Percentiles rank a stretch among this genome's conserved stretches.
Conservation (phyloP, 2,888 invertebrate species). For the Hypena proboscidalis region DNA sequence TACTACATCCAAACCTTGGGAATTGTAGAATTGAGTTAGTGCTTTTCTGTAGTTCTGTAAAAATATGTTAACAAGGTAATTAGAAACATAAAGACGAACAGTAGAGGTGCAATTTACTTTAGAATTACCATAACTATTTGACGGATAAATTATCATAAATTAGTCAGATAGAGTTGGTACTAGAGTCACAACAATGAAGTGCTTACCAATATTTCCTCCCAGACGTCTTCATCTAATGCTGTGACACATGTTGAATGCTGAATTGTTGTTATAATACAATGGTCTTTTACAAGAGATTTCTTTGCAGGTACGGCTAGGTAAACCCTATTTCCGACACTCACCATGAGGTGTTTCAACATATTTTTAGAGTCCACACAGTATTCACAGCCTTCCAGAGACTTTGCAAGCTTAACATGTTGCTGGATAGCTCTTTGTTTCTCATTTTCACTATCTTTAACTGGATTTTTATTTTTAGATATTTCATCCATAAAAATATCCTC, state of each 20-base stretch:
- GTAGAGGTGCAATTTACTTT: no score
- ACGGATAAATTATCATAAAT: no score
- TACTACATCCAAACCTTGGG: slow-evolving; percentile 91
- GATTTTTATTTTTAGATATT: slow-evolving; percentile 88
- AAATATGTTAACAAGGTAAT: not conserved
- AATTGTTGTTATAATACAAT: slow-evolving; percentile 94
- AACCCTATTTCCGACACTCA: slow-evolving; percentile 92
- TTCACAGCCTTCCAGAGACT: slow-evolving; percentile 91
- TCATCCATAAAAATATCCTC: slow-evolving; percentile 94
- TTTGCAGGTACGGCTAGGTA: slow-evolving; percentile 93
- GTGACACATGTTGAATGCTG: slow-evolving; percentile 93
- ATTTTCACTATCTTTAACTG: slow-evolving; percentile 85
- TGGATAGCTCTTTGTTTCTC: slow-evolving; percentile 88
- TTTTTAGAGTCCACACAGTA: slow-evolving; percentile 93
- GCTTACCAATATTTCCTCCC: slow-evolving; percentile 92
- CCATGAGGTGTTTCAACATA: slow-evolving; percentile 93
- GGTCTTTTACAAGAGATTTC: slow-evolving; percentile 92
- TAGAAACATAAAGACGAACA: no score
- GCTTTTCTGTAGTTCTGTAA: slow-evolving; percentile 90
- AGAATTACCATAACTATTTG: no score
- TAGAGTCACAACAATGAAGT: no score
- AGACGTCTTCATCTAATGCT: slow-evolving; percentile 96
- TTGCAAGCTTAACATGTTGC: slow-evolving; percentile 89
- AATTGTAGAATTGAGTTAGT: slow-evolving; percentile 91
- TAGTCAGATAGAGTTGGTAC: no score